Base-by-base conservation (phyloP, 2,113 vertebrate species). In the Amphiprion ocellaris region DNA sequence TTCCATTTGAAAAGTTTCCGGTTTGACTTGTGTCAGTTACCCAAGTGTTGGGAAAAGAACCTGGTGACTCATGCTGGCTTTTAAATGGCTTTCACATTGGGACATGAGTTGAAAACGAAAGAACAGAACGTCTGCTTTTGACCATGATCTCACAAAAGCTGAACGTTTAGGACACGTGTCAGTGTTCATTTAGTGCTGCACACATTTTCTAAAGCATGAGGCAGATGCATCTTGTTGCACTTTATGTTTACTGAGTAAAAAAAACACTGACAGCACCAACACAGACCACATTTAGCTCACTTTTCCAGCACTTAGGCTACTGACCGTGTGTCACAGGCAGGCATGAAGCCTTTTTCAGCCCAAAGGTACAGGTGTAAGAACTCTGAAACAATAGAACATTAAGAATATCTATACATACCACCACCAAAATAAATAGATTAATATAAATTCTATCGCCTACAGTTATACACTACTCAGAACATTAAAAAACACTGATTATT, bases 401-500 rank as follows among this genome's bases (percentile, higher is more conserved):
- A 47, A 88, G 65, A 91, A 91, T 91, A 90, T 86, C 80, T 85
- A 92, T 61, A 84, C 77, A 75, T 46, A 86, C 56, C 88, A 94
- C 86, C 89, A 90, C 80, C 61, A 69, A 91, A 92, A 91, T 89
- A 91, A 93, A 91, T 83, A 77, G 69, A 90, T 77, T 82, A 56
- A 89, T 89, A 93, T 79, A 87, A 92, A 92, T 21, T 85, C 83
- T 89, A 90, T 82, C 64, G 47, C 54, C 83, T 91, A 94, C 90
- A 75, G 50, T 67, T 83, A 77, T 63, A 89, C 87, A 92, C 86
- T 77, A 83, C 70, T 86, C 72, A 81, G 74, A 91, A 91, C 90
- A 87, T 89, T 90, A 91, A 84, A 91, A 92, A 89, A 90, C 89
- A 93, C 84, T 24, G 65, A 80, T 81, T 89, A 86, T 87, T 89